phyloP scores from a whole-genome alignment of 1,140 invertebrate species.

The Monochamus saltuarius region DNA sequence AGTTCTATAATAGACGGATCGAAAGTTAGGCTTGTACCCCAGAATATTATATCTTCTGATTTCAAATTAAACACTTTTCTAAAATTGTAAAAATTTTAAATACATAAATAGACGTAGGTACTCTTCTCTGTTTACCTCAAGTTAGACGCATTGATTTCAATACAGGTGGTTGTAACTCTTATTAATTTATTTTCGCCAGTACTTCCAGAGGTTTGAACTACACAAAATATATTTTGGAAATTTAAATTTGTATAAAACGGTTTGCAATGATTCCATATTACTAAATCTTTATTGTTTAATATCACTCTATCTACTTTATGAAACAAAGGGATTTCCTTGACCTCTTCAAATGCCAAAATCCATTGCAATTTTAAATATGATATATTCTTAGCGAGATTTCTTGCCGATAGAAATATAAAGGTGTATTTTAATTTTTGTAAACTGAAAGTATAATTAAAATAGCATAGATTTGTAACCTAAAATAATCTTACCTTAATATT shows the following conservation, averaged over 20 bases:
- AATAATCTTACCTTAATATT: conserved; percentile 30
- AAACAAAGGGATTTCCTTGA: conserved; percentile 8
- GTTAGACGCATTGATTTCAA: conserved; percentile 64
- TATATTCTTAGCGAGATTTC: conserved; percentile 12
- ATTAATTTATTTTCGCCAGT: conserved; percentile 66
- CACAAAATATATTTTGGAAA: conserved; percentile 57
- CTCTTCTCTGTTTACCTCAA: conserved; percentile 51
- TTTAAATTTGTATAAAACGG: conserved; percentile 1
- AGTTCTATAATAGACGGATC: conserved; percentile 80
- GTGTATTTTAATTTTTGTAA: conserved; percentile 25
- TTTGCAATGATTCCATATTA: conserved; percentile 17
- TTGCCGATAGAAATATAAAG: conserved; percentile 28
- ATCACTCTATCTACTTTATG: background rate
- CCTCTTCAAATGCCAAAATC: conserved; percentile 1
- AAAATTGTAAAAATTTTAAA: conserved; percentile 19
- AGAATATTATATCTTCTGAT: conserved; percentile 65
- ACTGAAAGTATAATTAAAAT: conserved; percentile 23
- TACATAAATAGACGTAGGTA: too few relatives aligned
- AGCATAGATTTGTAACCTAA: background rate
- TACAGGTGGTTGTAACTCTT: conserved; percentile 61
- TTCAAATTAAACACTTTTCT: conserved; percentile 57
- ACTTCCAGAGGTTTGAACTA: conserved; percentile 65
- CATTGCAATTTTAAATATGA: conserved; percentile 5
- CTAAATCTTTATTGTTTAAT: conserved; percentile 12
- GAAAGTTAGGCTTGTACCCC: conserved; percentile 76